Percentiles rank a stretch among this genome's conserved stretches.
phyloP scores from a whole-genome alignment of 1,140 invertebrate genomes.

The Leptinotarsa texana region DNA sequence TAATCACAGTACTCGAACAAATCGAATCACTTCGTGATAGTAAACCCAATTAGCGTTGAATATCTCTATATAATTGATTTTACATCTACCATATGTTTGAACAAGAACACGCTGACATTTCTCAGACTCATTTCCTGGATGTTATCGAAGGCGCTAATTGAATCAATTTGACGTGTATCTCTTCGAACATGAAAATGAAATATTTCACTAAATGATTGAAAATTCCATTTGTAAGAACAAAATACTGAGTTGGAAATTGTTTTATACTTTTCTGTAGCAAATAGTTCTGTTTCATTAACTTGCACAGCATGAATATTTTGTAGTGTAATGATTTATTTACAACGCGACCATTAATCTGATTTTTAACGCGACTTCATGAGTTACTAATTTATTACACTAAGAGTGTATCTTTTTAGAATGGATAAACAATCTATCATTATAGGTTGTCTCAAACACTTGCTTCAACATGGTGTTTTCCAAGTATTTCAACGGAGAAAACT shows the following conservation, averaged over 20 bases:
- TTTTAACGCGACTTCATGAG: too few relatives aligned
- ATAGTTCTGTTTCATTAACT: neutral
- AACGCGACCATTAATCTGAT: too few relatives aligned
- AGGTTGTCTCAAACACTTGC: too few relatives aligned
- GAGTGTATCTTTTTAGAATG: too few relatives aligned
- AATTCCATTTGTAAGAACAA: neutral
- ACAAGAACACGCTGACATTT: neutral
- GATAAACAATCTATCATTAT: too few relatives aligned
- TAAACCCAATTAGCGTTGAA: neutral
- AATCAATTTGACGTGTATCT: neutral
- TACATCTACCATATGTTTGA: neutral
- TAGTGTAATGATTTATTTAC: neutral
- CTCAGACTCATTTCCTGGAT: neutral
- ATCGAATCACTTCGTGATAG: neutral
- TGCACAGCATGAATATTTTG: neutral
- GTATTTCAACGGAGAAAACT: too few relatives aligned
- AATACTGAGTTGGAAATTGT: neutral
- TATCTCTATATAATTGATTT: neutral
- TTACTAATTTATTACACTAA: too few relatives aligned
- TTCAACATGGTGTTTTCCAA: too few relatives aligned
- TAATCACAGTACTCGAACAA: neutral
- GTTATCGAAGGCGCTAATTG: neutral
- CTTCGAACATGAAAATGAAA: neutral
- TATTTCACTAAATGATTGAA: neutral
- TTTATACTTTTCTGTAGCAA: neutral